Base-by-base conservation (phyloP, 2,888 invertebrate species). In the Pecten maximus region DNA sequence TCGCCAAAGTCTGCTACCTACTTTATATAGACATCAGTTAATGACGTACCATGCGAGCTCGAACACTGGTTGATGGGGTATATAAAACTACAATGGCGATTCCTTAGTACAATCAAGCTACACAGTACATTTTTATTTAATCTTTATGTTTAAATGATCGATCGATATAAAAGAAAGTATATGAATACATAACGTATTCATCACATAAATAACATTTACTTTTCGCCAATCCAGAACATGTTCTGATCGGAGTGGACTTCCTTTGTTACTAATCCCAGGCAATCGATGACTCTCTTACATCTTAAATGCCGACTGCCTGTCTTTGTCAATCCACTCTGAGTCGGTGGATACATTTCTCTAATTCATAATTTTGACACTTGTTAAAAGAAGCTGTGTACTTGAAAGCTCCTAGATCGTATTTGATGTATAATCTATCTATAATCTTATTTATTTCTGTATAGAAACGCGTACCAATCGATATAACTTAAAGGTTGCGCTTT, bases 331-430 rank as follows among this genome's bases (percentile, higher is more conserved):
- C 35, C n/a, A 54, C 23, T n/a, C n/a, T 54, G 54, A 23, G 35
- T 35, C 74, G 35, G 35, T 35, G 28, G 74, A 74, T 74, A 74
- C 74, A 74, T 74, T 74, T 74, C 74, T 74, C 12, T 74, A 74
- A 74, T 74, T 74, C 74, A 35, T 74, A 74, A 74, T 74, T 74
- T 74, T 74, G 74, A 74, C 74, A 74, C 74, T 74, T 74, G 74
- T 74, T 74, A 74, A 74, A 74, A 74, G 74, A 74, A 74, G 74
- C 35, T 74, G 74, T 74, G 74, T 74, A 74, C 74, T 74, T 74
- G 15, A 74, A 74, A 74, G 74, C 35, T 74, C 74, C 10, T 28
- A 19, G 10, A 74, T 28, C 74, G 28, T 35, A 74, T 28, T 74
- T 74, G 74, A 74, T 74, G 74, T 74, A 74, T 74, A 74, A 74